phyloP scores from a whole-genome alignment of 1,140 invertebrate species.

The Saccostrea echinata region DNA sequence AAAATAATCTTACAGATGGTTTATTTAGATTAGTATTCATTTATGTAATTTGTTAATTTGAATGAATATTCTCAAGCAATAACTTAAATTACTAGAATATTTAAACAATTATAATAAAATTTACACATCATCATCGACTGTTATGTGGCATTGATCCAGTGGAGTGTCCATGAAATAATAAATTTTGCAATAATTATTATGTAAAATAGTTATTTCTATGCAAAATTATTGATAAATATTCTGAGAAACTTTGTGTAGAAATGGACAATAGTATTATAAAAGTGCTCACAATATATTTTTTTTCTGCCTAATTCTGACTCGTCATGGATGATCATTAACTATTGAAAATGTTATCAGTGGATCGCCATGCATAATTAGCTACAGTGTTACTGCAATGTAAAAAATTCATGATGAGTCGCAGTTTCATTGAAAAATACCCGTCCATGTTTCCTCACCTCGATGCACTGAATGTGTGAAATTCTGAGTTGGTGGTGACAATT shows the following conservation, averaged over 20 bases:
- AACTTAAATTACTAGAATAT: too few species aligned
- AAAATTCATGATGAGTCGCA: constrained; percentile 39
- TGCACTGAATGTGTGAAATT: constrained; percentile 21
- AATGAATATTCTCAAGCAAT: too few species aligned
- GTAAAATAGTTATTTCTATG: not conserved
- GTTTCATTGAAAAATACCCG: constrained; percentile 28
- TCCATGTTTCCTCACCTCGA: constrained; percentile 24
- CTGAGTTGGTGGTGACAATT: constrained; percentile 17
- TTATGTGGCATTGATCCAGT: not conserved
- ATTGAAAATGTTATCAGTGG: constrained; percentile 44
- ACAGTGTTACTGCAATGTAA: constrained; percentile 21
- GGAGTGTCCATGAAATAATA: not conserved
- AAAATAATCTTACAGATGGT: not conserved
- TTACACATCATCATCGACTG: too few species aligned
- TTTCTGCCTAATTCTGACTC: not conserved
- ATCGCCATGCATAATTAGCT: constrained; percentile 48
- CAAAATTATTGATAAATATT: constrained; percentile 1
- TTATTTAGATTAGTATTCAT: not conserved
- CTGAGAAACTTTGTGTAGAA: not conserved
- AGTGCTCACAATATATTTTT: not conserved
- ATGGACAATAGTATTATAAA: not conserved
- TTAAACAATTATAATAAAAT: too few species aligned
- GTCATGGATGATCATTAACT: constrained; percentile 27
- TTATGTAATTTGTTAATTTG: too few species aligned
- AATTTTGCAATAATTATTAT: not conserved